Evolutionary conservation across 2,797 vertebrate genomes (phyloP), one percentile per base, ranked within the genome.

Genomic region (Discoglossus pictus): DNA sequence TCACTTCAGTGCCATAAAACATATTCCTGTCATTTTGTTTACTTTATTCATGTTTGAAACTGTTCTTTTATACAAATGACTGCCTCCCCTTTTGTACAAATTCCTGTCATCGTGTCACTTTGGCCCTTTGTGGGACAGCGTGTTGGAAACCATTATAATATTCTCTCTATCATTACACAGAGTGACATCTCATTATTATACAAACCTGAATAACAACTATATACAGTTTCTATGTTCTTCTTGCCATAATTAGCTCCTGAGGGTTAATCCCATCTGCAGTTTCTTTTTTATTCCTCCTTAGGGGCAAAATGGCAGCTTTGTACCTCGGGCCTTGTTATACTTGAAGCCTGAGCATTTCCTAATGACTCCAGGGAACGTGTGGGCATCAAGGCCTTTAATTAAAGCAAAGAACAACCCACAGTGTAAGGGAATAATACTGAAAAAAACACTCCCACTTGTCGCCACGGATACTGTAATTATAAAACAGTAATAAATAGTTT

Each of bases 201-300:
- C 25, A 16, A n/a, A 10, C 13, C 35, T 10, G 31, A 31, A 55
- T 18, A 69, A 31, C 18, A 21, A 55, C n/a, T n/a, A n/a, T 34
- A 70, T 50, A 35, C 3, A 8, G 43, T 35, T 42, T 20, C 50
- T 54, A 55, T 39, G 53, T 62, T 31, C 67, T 48, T 51, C 27
- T 63, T 63, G 51, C 39, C 52, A 56, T 70, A 70, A 70, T 70
- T 70, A 63, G 67, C 59, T 56, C 61, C 52, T 24, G 59, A 70
- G 60, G 67, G 34, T 70, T 63, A 56, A 62, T 63, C 60, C 60
- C 51, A 56, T 13, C 43, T 63, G 60, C 16, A 35, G 23, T 16
- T 55, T 3, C 12, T 43, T 44, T 58, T 48, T 13, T 54, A 40
- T 70, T 40, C 46, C 52, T 63, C 60, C 25, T 20, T 15, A 27